Conservation (phyloP, 2,888 invertebrate genomes). For the Meteorus colon region DNA sequence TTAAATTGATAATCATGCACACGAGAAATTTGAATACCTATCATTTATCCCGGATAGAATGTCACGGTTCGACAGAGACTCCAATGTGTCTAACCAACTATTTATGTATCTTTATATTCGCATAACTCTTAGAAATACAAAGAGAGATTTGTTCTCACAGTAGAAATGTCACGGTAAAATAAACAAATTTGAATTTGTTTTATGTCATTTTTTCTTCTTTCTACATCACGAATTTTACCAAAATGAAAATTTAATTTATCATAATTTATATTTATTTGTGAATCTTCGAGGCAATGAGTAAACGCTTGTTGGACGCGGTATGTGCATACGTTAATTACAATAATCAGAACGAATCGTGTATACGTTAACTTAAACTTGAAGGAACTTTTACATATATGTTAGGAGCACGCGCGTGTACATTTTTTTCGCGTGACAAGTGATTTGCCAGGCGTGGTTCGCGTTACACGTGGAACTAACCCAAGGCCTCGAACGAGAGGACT, state of each 20-base stretch:
- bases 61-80: slow-evolving; percentile 29
- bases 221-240: not conserved
- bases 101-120: not conserved
- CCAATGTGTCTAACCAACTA: not conserved
- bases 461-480: slow-evolving; percentile 8
- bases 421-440: slow-evolving; percentile 12
- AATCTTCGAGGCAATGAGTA: not conserved
- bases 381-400: slow-evolving; percentile 36
- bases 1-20: slow-evolving; percentile 2
- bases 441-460: slow-evolving; percentile 9
- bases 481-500: slow-evolving; percentile 11
- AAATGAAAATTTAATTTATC: not conserved
- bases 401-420: not conserved
- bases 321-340: slow-evolving; percentile 43
- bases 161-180: slow-evolving; percentile 42
- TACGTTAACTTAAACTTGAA: slow-evolving; percentile 36
- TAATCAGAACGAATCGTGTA: slow-evolving; percentile 37
- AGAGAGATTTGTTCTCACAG: slow-evolving; percentile 42
- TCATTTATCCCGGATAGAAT: slow-evolving; percentile 33
- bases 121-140: slow-evolving; percentile 37
- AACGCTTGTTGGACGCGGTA: slow-evolving; percentile 28
- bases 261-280: not conserved
- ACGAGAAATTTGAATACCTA: slow-evolving; percentile 31
- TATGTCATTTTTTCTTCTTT: not conserved
- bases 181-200: not conserved